Evolutionary conservation across 2,797 vertebrate genomes (phyloP).

Genomic region (Odontamblyopus lacepedii): DNA sequence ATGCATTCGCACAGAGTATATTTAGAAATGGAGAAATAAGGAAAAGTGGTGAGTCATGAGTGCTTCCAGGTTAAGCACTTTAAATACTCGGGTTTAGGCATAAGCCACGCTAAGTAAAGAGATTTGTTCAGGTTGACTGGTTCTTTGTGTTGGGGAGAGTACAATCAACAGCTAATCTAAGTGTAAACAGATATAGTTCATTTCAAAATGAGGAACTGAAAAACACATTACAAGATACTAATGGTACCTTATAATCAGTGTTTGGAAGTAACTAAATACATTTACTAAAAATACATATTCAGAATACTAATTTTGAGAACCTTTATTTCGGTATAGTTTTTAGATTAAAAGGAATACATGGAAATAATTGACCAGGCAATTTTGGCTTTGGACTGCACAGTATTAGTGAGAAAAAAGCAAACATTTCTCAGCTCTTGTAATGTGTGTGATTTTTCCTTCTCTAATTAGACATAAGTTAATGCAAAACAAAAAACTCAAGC

Average conservation of each 20-base stretch:
- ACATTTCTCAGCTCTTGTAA: no score
- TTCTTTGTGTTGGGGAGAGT: conserved; percentile 26
- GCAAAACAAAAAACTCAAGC: no score
- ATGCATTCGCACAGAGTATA: conserved; percentile 19
- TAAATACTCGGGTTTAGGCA: conserved; percentile 36
- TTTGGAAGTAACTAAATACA: no score
- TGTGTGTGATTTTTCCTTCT: no score
- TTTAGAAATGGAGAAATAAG: conserved; percentile 27
- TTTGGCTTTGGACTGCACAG: no score
- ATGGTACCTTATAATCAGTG: background rate
- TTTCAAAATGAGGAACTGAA: background rate
- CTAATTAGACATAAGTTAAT: no score
- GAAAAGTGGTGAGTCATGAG: conserved; percentile 30
- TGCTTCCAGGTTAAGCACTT: conserved; percentile 21
- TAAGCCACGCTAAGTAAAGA: conserved; percentile 38
- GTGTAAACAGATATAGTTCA: background rate
- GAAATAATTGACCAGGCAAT: no score
- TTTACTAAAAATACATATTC: no score
- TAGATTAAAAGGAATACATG: no score
- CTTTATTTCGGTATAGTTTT: no score
- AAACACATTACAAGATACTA: background rate
- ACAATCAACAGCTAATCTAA: background rate
- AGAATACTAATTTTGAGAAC: no score
- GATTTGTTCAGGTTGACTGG: conserved; percentile 43
- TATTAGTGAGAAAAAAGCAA: no score